These are phyloP conservation scores for Elephantulus edwardii DNA, from an alignment of 2,113 vertebrate species.

Conservation along the genomic window DNA sequence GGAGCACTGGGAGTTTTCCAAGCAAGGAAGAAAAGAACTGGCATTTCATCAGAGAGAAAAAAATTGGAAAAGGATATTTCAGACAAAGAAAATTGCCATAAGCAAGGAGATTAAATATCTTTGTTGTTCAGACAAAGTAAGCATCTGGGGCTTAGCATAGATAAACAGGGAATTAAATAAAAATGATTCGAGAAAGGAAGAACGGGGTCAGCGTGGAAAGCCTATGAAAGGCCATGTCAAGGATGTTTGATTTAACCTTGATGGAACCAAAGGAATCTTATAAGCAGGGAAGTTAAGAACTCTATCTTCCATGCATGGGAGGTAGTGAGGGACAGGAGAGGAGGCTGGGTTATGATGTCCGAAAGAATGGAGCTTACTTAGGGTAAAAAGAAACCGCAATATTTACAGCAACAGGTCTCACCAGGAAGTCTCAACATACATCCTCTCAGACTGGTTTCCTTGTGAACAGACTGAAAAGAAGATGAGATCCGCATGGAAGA, in stretches of 20 bases:
- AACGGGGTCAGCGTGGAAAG: not conserved
- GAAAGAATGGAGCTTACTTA: not conserved
- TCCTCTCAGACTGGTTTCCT: not conserved
- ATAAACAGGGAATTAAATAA: not conserved
- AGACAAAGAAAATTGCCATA: not conserved
- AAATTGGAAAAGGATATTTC: not conserved
- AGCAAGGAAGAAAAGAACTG: not conserved
- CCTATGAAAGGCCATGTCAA: not conserved
- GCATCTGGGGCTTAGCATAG: not conserved
- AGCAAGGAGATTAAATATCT: not conserved
- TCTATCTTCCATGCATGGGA: not conserved
- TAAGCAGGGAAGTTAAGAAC: not conserved
- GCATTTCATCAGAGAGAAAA: not conserved
- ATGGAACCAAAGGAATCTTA: not conserved
- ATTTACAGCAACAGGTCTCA: not conserved
- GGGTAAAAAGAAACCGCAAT: not conserved
- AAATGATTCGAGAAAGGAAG: not conserved
- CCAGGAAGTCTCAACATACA: not conserved
- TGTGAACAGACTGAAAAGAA: not conserved
- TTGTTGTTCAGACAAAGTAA: not conserved
- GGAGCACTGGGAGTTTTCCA: not conserved
- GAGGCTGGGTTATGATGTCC: not conserved
- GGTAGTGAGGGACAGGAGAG: not conserved
- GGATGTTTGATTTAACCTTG: not conserved
- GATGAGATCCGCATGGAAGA: not conserved